Conservation (phyloP, 2,113 vertebrate species). For the Bucco capensis region DNA sequence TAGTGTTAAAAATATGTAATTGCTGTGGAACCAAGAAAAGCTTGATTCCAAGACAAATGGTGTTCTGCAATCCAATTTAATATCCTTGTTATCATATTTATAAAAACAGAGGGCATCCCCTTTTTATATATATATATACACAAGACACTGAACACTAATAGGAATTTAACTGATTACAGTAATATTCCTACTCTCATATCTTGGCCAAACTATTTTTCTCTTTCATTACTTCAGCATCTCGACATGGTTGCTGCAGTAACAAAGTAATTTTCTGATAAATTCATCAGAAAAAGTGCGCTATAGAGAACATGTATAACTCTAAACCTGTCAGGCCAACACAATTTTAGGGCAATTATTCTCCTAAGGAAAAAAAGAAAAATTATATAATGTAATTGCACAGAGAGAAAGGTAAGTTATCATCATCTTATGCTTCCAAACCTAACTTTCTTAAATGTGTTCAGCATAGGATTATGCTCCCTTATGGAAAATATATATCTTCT, state of each 20-base stretch:
- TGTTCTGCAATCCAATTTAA: neutral
- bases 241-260: conserved; percentile 44
- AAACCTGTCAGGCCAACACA: conserved; percentile 45
- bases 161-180: conserved; percentile 14
- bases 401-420: conserved; percentile 5
- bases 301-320: conserved; percentile 39
- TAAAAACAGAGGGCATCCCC: neutral
- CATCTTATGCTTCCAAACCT: neutral
- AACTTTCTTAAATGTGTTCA: neutral
- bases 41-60: neutral
- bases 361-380: conserved; percentile 18
- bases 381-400: conserved; percentile 9
- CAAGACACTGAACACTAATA: neutral
- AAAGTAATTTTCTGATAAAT: conserved; percentile 64
- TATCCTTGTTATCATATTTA: neutral
- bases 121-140: neutral
- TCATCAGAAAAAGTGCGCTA: conserved; percentile 44
- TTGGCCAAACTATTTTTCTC: conserved; percentile 11
- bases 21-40: neutral
- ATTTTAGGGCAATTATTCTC: conserved; percentile 29
- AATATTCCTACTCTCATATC: conserved; percentile 16
- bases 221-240: neutral
- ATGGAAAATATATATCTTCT: neutral
- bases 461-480: neutral
- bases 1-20: neutral